Evolutionary conservation across 2,888 invertebrate species (phyloP).

Genomic region (Aporophyla nigra): DNA sequence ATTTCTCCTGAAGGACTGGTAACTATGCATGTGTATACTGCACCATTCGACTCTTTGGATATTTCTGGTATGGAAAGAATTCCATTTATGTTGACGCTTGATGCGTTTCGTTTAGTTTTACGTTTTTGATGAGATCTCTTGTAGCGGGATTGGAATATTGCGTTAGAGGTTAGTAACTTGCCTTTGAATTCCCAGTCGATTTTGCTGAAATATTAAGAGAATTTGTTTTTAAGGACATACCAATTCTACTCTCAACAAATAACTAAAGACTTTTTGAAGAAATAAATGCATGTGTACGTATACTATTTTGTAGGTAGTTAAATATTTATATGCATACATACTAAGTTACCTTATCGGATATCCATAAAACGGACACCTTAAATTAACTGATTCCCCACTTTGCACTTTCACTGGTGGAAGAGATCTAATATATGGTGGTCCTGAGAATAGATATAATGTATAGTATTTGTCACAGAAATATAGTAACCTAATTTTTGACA

Average conservation of each 20-base stretch:
- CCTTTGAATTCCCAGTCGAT: conserved; percentile 89
- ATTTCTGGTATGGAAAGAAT: conserved; percentile 92
- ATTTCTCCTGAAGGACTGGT: conserved; percentile 93
- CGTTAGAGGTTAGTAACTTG: conserved; percentile 81
- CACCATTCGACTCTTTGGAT: conserved; percentile 93
- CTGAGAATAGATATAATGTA: conserved; percentile 80
- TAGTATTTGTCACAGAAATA: not conserved
- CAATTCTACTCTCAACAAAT: not conserved
- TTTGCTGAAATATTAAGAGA: conserved; percentile 78
- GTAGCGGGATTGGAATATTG: conserved; percentile 83
- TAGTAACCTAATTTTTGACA: not conserved
- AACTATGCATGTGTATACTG: conserved; percentile 95
- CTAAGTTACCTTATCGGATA: conserved; percentile 96
- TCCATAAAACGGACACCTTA: conserved; percentile 96
- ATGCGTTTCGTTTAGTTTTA: conserved; percentile 78
- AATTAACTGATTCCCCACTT: conserved; percentile 93
- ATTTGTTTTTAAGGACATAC: not conserved
- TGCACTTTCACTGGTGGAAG: conserved; percentile 94
- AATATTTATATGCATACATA: too few species aligned
- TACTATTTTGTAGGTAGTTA: too few species aligned
- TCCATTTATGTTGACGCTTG: conserved; percentile 88
- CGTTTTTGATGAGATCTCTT: conserved; percentile 75
- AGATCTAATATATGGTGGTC: conserved; percentile 94
- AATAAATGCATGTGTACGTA: too few species aligned
- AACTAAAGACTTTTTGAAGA: not conserved